Conservation (phyloP, 2,113 vertebrate genomes). For the Bujurquina vittata region DNA sequence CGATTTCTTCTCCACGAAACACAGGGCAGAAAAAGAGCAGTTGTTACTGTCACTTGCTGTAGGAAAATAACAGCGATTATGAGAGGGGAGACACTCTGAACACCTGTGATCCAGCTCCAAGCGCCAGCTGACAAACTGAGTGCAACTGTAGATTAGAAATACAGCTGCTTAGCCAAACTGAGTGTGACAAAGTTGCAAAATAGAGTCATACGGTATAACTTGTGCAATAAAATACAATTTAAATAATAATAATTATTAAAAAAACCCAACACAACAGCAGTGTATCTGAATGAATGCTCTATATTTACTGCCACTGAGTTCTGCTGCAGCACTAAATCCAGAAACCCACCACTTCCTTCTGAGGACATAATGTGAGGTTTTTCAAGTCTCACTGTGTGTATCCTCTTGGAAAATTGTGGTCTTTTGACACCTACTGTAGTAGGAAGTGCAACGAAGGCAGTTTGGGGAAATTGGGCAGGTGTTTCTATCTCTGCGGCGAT, state of each 20-base stretch:
- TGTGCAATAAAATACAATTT: not conserved
- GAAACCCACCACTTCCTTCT: not conserved
- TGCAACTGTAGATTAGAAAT: not conserved
- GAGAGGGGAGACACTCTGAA: not conserved
- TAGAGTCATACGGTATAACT: not conserved
- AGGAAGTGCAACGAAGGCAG: not conserved
- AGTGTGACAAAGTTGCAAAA: not conserved
- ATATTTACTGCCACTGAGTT: too few species aligned
- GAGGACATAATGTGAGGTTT: too few species aligned
- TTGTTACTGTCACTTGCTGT: not conserved
- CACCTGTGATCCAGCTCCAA: not conserved
- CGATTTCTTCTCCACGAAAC: not conserved
- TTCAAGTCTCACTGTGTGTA: too few species aligned
- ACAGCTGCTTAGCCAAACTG: not conserved
- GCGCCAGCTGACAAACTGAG: not conserved
- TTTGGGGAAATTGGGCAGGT: not conserved
- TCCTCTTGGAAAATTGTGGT: too few species aligned
- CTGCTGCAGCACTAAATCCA: not conserved
- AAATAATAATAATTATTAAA: not conserved
- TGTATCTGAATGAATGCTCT: not conserved
- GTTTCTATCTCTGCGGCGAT: not conserved
- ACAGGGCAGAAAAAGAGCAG: not conserved
- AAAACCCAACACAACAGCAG: not conserved
- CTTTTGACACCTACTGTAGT: not conserved
- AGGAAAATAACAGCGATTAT: conserved; percentile 1